These are phyloP conservation scores for Tenodera sinensis DNA, from an alignment of 2,888 invertebrate genomes.

Conservation along the genomic window DNA sequence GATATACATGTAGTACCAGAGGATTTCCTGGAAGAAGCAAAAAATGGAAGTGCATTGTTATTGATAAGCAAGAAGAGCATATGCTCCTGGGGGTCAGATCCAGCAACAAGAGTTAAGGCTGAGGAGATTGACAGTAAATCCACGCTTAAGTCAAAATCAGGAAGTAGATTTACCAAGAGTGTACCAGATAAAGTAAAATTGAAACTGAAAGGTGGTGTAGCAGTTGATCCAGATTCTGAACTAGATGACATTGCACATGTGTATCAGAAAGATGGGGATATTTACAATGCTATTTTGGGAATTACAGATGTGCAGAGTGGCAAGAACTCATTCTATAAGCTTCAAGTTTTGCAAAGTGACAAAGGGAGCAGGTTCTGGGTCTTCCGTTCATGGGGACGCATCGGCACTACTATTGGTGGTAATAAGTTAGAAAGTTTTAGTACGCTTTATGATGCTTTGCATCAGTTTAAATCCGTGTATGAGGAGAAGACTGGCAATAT, in stretches of 20 bases:
- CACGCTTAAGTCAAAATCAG: background rate
- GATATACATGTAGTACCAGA: conserved; percentile 80
- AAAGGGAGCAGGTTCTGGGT: conserved; percentile 57
- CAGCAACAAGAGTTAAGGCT: conserved; percentile 45
- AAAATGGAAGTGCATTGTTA: conserved; percentile 55
- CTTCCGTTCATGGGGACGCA: conserved; percentile 93
- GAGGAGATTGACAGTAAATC: background rate
- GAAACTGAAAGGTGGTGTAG: conserved; percentile 75
- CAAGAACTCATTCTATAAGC: conserved; percentile 91
- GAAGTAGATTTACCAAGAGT: conserved; percentile 32
- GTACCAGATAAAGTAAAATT: conserved; percentile 56
- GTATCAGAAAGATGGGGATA: conserved; percentile 54
- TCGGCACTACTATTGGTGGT: conserved; percentile 89
- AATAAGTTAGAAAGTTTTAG: conserved; percentile 56
- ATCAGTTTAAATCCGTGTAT: conserved; percentile 61
- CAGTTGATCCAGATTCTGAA: conserved; percentile 88
- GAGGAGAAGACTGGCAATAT: conserved; percentile 79
- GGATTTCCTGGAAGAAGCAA: conserved; percentile 66
- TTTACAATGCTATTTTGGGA: conserved; percentile 78
- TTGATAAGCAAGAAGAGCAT: conserved; percentile 69
- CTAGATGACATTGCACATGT: conserved; percentile 78
- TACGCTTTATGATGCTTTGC: conserved; percentile 55
- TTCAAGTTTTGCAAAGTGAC: conserved; percentile 84
- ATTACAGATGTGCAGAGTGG: conserved; percentile 80
- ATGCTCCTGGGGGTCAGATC: conserved; percentile 81